A percentile compares a stretch with the other conserved stretches of the same genome.
phyloP scores from a whole-genome alignment of 2,888 invertebrate genomes.

The Agrotis segetum region DNA sequence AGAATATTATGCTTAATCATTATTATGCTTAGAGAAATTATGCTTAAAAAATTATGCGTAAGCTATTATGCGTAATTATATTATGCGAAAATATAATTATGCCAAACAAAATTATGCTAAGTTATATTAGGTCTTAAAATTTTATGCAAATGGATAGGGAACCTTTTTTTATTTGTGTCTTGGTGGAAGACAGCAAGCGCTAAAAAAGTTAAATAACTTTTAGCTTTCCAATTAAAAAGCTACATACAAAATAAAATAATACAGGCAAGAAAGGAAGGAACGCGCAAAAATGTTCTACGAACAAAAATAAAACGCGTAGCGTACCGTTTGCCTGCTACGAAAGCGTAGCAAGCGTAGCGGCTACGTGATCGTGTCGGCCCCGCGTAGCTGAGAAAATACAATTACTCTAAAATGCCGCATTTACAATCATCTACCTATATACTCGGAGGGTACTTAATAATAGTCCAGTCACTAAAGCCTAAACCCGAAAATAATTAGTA shows the following conservation, averaged over 20 bases:
- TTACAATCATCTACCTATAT: not conserved
- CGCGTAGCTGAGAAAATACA: not conserved
- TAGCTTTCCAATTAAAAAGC: conserved; percentile 19
- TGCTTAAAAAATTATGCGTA: too few relatives aligned
- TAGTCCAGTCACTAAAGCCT: too few relatives aligned
- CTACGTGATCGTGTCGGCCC: conserved; percentile 17
- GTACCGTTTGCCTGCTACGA: conserved; percentile 16
- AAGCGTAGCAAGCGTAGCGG: conserved; percentile 33
- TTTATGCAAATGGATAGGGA: too few relatives aligned
- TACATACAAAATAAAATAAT: not conserved
- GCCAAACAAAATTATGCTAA: too few relatives aligned
- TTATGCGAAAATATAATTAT: too few relatives aligned
- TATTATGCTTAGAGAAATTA: too few relatives aligned
- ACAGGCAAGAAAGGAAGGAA: not conserved
- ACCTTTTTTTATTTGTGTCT: not conserved
- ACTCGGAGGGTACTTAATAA: conserved; percentile 1
- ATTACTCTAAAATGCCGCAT: conserved; percentile 3
- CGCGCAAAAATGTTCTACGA: conserved; percentile 2
- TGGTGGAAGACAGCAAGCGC: not conserved
- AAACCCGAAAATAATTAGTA: too few relatives aligned
- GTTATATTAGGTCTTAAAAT: too few relatives aligned
- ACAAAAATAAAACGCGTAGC: conserved; percentile 4
- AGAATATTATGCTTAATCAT: too few relatives aligned
- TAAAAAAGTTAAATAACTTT: not conserved
- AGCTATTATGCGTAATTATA: too few relatives aligned